Base-by-base conservation (phyloP, 2,797 vertebrate genomes). In the Arctocebus calabarensis region DNA sequence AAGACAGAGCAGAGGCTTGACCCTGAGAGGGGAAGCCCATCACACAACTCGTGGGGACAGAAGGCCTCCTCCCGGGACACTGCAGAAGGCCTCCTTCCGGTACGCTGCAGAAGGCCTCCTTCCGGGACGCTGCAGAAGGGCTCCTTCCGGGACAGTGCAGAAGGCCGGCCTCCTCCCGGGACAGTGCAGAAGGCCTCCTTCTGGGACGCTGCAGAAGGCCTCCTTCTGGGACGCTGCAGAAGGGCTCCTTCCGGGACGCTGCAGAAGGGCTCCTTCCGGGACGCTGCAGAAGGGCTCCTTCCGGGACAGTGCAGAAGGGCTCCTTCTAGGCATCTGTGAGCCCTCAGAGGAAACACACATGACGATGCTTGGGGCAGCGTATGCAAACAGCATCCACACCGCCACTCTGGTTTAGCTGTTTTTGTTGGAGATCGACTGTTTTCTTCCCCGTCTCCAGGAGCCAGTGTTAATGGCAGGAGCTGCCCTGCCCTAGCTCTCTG, bases 321-420 rank as follows among this genome's bases (percentile, higher is more conserved):
- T 92, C 57, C 90, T 91, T 75, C 45, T 27, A 81, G 73, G n/a
- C 90, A 32, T 55, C 95, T 34, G 55, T 16, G 14, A 52, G 48
- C 14, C 19, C 43, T 75, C 27, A 37, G 40, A 91, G 74, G 29
- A 84, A 68, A 34, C 14, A 55, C 27, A 6, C 0, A 64, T 20
- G 61, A 83, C 23, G 74, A 25, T 37, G 74, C 25, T 62, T 19
- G 68, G 13, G 27, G 27, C 32, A 16, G 23, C 2, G 20, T 2
- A 13, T 14, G 23, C 79, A 88, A 85, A 57, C 0, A 61, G 34
- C 40, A 70, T 37, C 6, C 37, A 77, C 10, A 43, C 23, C 27
- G 61, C 62, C 45, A 45, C 48, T 68, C 25, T 25, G 55, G 40
- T 52, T 34, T 1, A 5, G 16, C 88, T 91, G 68, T 81, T 12